Percentiles rank a stretch among this genome's conserved stretches.
These are phyloP conservation scores for Stichodactyla mertensii DNA, from an alignment of 64 coral and sea anemone species.

Conservation along the genomic window DNA sequence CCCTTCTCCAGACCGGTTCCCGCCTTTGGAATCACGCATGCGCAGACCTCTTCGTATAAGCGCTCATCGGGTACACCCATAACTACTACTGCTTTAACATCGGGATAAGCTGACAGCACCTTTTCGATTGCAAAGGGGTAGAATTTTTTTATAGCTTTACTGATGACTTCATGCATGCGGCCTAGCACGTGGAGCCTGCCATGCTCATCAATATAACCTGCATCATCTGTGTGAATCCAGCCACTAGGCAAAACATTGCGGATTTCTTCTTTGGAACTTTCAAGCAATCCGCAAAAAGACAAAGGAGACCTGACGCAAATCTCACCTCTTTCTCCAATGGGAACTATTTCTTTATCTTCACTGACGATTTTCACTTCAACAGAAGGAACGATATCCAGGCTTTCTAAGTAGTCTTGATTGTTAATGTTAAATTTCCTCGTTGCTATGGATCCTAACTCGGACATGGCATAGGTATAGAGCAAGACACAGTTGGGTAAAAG, in stretches of 20 bases:
- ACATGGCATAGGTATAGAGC: background rate
- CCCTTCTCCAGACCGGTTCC: background rate
- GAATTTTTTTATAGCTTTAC: background rate
- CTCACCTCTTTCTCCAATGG: background rate
- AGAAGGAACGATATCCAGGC: background rate
- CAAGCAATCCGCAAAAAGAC: background rate
- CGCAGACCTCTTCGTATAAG: conserved; percentile 43
- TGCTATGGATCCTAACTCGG: background rate
- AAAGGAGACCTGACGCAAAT: background rate
- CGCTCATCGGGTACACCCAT: conserved; percentile 46
- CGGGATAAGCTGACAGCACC: conserved; percentile 7
- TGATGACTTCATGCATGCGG: conserved; percentile 22
- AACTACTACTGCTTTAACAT: conserved; percentile 18
- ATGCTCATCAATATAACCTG: background rate
- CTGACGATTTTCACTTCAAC: conserved; percentile 39
- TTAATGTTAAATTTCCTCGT: background rate
- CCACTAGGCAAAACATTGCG: background rate
- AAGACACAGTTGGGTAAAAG: background rate
- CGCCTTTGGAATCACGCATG: conserved; percentile 42
- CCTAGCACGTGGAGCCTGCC: background rate
- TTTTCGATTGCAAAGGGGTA: conserved; percentile 30
- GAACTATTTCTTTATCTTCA: background rate
- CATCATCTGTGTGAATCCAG: background rate
- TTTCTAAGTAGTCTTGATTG: background rate
- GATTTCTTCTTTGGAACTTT: background rate